These are phyloP conservation scores for Parotocinclus haroldoi DNA, from an alignment of 2,797 vertebrate species.

Conservation along the genomic window DNA sequence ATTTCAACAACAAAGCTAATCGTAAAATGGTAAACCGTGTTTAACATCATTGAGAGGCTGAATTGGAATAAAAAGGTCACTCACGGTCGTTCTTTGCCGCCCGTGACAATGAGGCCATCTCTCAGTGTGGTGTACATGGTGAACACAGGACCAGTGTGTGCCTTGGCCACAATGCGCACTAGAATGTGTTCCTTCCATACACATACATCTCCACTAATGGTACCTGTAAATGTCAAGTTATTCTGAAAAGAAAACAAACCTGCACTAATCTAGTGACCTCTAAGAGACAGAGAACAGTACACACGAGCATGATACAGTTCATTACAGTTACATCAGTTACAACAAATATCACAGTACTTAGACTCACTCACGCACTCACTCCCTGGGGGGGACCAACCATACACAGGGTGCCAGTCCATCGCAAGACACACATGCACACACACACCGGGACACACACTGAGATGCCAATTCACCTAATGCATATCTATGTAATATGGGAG, in stretches of 20 bases:
- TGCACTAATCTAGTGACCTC: conserved; percentile 84
- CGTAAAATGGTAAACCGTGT: too few relatives aligned
- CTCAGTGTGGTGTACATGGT: conserved; percentile 97
- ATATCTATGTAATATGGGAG: too few relatives aligned
- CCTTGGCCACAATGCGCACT: conserved; percentile 94
- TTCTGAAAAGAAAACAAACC: conserved; percentile 93
- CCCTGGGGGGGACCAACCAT: too few relatives aligned
- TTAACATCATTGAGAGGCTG: neutral
- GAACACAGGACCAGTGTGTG: conserved; percentile 96
- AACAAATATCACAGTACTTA: too few relatives aligned
- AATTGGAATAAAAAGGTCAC: conserved; percentile 53
- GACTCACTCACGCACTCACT: too few relatives aligned
- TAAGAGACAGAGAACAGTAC: conserved; percentile 68
- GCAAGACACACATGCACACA: too few relatives aligned
- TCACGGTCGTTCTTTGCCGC: conserved; percentile 98
- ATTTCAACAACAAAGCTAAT: too few relatives aligned
- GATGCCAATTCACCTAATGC: too few relatives aligned
- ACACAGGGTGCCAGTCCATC: too few relatives aligned
- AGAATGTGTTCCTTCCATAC: conserved; percentile 96
- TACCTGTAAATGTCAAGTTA: conserved; percentile 99
- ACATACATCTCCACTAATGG: conserved; percentile 98
- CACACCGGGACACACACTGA: too few relatives aligned
- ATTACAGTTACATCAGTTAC: neutral
- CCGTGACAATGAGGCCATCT: conserved; percentile 94
- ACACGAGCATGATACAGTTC: conserved; percentile 51